Evolutionary conservation across 2,113 vertebrate species (phyloP).

Genomic region (Anseranas semipalmata): DNA sequence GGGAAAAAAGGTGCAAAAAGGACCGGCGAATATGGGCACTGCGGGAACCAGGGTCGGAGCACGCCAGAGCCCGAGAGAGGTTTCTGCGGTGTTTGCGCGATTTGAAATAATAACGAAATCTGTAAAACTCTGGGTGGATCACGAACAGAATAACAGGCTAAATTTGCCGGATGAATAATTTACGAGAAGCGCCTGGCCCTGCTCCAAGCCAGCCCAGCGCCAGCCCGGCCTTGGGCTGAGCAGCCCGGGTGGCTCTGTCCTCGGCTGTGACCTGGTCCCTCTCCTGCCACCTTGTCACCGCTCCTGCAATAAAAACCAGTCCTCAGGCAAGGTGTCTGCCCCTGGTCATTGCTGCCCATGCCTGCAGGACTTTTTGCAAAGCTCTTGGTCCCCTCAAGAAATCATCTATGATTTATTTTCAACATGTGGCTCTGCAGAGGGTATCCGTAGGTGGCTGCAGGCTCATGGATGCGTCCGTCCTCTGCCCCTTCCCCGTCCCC

Average conservation of each 20-base stretch:
- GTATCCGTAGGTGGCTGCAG: not conserved
- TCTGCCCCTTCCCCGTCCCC: not conserved
- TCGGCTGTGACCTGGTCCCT: not conserved
- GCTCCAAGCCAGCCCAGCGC: not conserved
- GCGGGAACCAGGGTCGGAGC: not conserved
- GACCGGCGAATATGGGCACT: not conserved
- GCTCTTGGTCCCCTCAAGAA: not conserved
- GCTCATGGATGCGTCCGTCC: fast-evolving
- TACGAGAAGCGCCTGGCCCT: conserved; percentile 38
- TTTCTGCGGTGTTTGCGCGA: conserved; percentile 41
- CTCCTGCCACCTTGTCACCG: not conserved
- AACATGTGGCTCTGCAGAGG: not conserved
- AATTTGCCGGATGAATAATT: conserved; percentile 66
- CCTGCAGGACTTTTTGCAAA: not conserved
- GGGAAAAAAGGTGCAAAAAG: not conserved
- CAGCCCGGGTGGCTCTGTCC: not conserved
- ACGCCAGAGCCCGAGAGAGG: not conserved
- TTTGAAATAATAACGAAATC: conserved; percentile 62
- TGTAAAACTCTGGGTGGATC: conserved; percentile 58
- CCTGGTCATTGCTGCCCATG: not conserved
- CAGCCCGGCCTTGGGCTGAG: conserved; percentile 10
- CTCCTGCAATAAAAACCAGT: not conserved
- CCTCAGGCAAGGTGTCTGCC: not conserved
- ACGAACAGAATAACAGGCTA: conserved; percentile 53
- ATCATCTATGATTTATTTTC: not conserved